phyloP scores from a whole-genome alignment of 2,797 vertebrate species.

The Myotis findleyi region DNA sequence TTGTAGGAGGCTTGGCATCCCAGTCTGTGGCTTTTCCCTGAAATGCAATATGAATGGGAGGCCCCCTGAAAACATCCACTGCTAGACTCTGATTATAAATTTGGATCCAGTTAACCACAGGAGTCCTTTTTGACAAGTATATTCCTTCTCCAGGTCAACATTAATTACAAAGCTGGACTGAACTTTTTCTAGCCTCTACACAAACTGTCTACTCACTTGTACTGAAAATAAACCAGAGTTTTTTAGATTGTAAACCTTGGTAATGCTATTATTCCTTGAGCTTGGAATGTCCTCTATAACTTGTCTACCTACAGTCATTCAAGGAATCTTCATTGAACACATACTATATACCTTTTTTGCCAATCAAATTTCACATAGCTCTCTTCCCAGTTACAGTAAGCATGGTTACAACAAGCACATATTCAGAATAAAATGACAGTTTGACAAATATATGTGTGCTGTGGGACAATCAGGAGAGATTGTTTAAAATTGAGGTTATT shows the following conservation, averaged over 20 bases:
- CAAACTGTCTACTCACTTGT: neutral
- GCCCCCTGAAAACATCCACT: neutral
- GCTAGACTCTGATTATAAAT: neutral
- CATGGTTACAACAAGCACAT: neutral
- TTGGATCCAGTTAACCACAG: neutral
- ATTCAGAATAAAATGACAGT: conserved; percentile 14
- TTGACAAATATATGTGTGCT: neutral
- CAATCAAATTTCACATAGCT: neutral
- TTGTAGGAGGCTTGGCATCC: neutral
- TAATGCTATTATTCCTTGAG: neutral
- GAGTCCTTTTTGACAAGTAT: neutral
- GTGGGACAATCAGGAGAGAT: neutral
- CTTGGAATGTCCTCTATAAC: neutral
- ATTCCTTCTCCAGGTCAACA: neutral
- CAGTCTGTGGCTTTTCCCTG: neutral
- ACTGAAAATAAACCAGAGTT: neutral
- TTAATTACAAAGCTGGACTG: neutral
- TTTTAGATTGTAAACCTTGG: neutral
- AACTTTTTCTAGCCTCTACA: conserved; percentile 10
- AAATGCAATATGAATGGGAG: neutral
- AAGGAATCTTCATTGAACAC: neutral
- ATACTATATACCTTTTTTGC: neutral
- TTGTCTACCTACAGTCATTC: neutral
- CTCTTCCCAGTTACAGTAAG: neutral
- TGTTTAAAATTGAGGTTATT: conserved; percentile 26